Conservation (phyloP, 2,113 vertebrate species). For the Synodontis membranacea region DNA sequence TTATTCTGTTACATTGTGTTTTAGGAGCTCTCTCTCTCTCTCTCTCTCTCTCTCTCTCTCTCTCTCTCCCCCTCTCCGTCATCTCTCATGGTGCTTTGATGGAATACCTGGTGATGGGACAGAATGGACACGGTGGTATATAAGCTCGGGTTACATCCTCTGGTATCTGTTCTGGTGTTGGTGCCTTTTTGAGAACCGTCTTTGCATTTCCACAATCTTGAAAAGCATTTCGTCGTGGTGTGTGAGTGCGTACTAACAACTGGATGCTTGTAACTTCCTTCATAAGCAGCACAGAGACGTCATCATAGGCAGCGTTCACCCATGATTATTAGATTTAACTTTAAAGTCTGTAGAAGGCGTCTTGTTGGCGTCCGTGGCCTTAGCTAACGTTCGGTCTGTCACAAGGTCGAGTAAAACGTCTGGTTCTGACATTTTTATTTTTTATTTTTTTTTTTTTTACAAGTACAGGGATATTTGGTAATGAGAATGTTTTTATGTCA, state of each 20-base stretch:
- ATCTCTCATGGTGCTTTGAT: not conserved
- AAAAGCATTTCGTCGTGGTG: not conserved
- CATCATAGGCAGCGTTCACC: not conserved
- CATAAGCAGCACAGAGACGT: not conserved
- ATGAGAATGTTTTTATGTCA: not conserved
- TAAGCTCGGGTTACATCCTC: not conserved
- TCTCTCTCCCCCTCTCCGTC: not conserved
- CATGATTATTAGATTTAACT: not conserved
- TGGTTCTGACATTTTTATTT: not conserved
- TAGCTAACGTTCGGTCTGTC: not conserved
- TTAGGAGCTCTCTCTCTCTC: not conserved
- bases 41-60: not conserved
- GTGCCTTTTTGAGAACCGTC: not conserved
- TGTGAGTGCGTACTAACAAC: not conserved
- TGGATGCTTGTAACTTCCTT: not conserved
- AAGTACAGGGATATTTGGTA: not conserved
- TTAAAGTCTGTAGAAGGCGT: not conserved
- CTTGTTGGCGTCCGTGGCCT: not conserved
- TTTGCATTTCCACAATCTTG: not conserved
- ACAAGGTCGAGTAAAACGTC: not conserved
- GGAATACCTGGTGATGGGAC: conserved; percentile 1
- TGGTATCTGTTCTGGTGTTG: not conserved
- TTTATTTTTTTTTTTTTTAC: too few relatives aligned
- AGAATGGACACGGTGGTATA: not conserved
- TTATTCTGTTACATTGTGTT: not conserved